Conservation (phyloP, 2,888 invertebrate species). For the Aspidapion aeneum region DNA sequence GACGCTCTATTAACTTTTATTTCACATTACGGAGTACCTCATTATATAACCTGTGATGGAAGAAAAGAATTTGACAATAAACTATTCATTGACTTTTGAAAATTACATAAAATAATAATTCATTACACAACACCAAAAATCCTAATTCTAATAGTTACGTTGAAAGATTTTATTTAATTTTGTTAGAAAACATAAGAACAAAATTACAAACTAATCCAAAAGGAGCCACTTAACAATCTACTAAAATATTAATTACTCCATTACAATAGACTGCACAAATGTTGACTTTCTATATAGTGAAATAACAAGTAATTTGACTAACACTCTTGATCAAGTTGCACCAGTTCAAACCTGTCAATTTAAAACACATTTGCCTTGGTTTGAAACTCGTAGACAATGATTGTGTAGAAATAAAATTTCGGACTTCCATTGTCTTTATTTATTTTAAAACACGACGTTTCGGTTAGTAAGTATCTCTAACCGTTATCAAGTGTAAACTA, state of each 20-base stretch:
- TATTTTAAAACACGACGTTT: too few species aligned
- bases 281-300: neutral
- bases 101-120: constrained; percentile 23
- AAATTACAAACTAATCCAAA: neutral
- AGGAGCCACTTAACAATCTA: neutral
- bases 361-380: neutral
- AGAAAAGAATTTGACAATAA: constrained; percentile 25
- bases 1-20: neutral
- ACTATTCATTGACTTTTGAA: constrained; percentile 17
- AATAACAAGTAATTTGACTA: neutral
- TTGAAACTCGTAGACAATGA: too few species aligned
- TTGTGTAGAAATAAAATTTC: too few species aligned
- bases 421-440: too few species aligned
- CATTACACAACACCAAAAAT: constrained; percentile 25
- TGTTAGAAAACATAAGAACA: constrained; percentile 18
- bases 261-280: neutral
- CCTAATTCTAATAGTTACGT: constrained; percentile 24
- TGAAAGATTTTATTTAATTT: constrained; percentile 27
- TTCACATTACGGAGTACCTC: constrained; percentile 11
- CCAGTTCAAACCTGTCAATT: neutral
- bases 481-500: too few species aligned
- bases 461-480: too few species aligned
- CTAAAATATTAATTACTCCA: neutral
- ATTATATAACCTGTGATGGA: constrained; percentile 20
- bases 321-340: neutral